Base-by-base conservation (phyloP, 1,140 invertebrate species). In the Eueides isabella region DNA sequence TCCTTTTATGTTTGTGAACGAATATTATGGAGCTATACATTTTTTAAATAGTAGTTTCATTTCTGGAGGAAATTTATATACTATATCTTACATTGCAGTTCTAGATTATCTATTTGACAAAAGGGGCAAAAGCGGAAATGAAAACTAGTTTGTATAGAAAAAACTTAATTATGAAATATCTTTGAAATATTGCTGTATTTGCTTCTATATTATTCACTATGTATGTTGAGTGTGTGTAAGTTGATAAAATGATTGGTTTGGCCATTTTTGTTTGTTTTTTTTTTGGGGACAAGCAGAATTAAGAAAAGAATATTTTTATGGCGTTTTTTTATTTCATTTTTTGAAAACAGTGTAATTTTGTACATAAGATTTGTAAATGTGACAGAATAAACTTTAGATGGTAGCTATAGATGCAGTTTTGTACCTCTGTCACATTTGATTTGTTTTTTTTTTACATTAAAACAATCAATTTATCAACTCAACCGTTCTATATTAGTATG, bases 151-250 rank as follows among this genome's bases (percentile, higher is more conserved):
- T n/a, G n/a, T n/a, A n/a, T n/a, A n/a, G n/a, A n/a, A n/a, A n/a
- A n/a, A n/a, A n/a, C n/a, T n/a, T n/a, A n/a, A n/a, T n/a, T n/a
- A n/a, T n/a, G n/a, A n/a, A n/a, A n/a, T n/a, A n/a, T n/a, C n/a
- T n/a, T n/a, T n/a, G n/a, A 14, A 3, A 38, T 16, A 16, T 38
- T 5, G 16, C 35, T 38, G 12, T 38, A 38, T 38, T 38, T 38
- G 35, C 35, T 38, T 16, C 16, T 38, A 38, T 38, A 16, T 38
- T 0, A 38, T 38, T 16, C 14, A 12, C 16, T 38, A 16, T 5
- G 4, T 16, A 38, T 38, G 81, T 80, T 80, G 75, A 72, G 77
- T 74, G 81, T 23, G 48, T 55, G 48, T 19, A n/a, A 55, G 48
- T 55, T 55, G 48, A 55, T 23, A 11, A 11, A 19, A 11, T 55